phyloP scores from a whole-genome alignment of 2,113 vertebrate species.

The Ameiurus melas region DNA sequence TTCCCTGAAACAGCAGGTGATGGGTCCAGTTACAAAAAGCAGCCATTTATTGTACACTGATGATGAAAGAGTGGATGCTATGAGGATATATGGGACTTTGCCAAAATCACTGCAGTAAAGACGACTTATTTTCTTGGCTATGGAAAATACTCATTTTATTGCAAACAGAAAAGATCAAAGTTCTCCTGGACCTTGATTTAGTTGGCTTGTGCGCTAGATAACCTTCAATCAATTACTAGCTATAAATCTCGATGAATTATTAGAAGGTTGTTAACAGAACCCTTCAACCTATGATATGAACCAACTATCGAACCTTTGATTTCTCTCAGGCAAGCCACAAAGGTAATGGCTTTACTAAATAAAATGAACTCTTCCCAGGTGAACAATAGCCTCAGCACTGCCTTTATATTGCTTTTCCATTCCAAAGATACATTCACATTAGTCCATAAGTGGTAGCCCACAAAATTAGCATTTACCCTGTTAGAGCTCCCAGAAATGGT shows the following conservation, averaged over 20 bases:
- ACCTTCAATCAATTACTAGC: neutral
- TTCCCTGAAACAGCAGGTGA: neutral
- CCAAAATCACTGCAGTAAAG: neutral
- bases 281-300: constrained; percentile 15
- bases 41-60: neutral
- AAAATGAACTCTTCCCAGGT: neutral
- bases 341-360: neutral
- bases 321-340: neutral
- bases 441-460: neutral
- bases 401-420: neutral
- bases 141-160: neutral
- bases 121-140: neutral
- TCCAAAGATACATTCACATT: neutral
- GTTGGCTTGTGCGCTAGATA: neutral
- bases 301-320: neutral
- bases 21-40: neutral
- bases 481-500: neutral
- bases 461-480: neutral
- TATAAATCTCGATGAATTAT: neutral
- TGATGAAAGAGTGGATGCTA: neutral
- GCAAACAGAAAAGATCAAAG: neutral
- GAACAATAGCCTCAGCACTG: neutral
- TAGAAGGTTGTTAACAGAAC: neutral
- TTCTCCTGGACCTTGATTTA: neutral
- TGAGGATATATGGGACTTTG: constrained; percentile 6